Evolutionary conservation across 2,888 invertebrate species (phyloP), one percentile per base, ranked within the genome.

Genomic region (Sisyra terminalis): DNA sequence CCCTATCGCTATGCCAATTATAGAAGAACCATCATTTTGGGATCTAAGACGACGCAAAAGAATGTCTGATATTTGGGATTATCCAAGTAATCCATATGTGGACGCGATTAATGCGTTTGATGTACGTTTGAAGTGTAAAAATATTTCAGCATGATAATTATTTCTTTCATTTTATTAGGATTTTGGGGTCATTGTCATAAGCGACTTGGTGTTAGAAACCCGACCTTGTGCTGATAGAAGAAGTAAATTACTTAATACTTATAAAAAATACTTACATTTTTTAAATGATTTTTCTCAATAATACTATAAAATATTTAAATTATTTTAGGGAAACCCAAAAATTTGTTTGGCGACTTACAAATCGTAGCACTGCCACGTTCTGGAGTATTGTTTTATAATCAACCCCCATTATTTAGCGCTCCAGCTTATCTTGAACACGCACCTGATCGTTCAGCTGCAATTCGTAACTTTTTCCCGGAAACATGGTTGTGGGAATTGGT

Each of bases 401-500:
- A 5, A 24, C 24, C 24, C 3, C 24, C 24, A 5, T 7, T 7
- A 24, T 24, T 24, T 24, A 24, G 14, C 11, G 52, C 52, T 15
- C 53, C 55, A 29, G 58, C 56, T 15, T 59, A 59, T 46, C 46
- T 54, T 2, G 57, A 58, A 42, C 53, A 56, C 37, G 39, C 49
- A 8, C 52, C 55, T 1, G 53, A 53, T 45, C 51, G 53, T 16
- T 52, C 51, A 3, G 50, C 58, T 3, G 52, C 57, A 2, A 55
- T 61, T 3, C 50, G 71, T 43, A 64, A 66, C 0, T 63, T 60
- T 46, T 69, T 69, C 47, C 70, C 71, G 1, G 70, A 78, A 66
- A 75, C 78, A 0, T 79, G 78, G 78, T 56, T 79, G 1, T 79
- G 78, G 78, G 73, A 77, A 11, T 51, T 74, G 34, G 56, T 67